Evolutionary conservation across 1,140 invertebrate genomes (phyloP).

Genomic region (Anthonomus grandis): DNA sequence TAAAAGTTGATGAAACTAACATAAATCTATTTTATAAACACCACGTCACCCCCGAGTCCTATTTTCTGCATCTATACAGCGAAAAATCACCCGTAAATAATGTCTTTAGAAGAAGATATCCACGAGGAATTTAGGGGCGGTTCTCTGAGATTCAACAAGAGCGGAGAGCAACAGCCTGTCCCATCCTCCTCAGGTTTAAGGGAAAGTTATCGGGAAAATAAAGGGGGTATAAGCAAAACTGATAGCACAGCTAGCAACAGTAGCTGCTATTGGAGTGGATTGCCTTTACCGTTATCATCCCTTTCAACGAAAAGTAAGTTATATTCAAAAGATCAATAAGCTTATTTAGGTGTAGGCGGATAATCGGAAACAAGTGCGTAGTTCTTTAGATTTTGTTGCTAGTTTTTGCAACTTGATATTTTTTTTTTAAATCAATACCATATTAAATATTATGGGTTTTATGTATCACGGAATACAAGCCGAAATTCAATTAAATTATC

Average conservation of each 20-base stretch:
- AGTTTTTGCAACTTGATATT: neutral
- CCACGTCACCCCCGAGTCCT: neutral
- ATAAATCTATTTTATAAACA: neutral
- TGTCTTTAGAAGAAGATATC: conserved; percentile 41
- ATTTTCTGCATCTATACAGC: neutral
- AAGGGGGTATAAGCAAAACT: conserved; percentile 23
- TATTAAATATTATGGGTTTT: too few relatives aligned
- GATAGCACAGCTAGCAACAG: conserved; percentile 31
- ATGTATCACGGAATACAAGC: too few relatives aligned
- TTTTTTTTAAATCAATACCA: too few relatives aligned
- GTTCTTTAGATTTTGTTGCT: neutral
- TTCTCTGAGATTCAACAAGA: conserved; percentile 37
- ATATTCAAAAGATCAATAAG: neutral
- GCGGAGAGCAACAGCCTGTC: conserved; percentile 24
- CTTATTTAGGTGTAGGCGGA: neutral
- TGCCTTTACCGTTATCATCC: conserved; percentile 37
- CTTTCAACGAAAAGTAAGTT: conserved; percentile 37
- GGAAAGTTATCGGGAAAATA: conserved; percentile 23
- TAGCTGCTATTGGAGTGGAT: conserved; percentile 35
- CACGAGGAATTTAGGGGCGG: conserved; percentile 43
- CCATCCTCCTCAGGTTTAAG: conserved; percentile 23
- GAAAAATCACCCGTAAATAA: conserved; percentile 21
- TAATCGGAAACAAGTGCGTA: neutral
- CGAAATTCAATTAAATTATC: too few relatives aligned
- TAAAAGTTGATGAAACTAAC: conserved; percentile 2